Percentiles rank a stretch among this genome's conserved stretches.
phyloP scores from a whole-genome alignment of 2,113 vertebrate species.

The Pterophyllum scalare region DNA sequence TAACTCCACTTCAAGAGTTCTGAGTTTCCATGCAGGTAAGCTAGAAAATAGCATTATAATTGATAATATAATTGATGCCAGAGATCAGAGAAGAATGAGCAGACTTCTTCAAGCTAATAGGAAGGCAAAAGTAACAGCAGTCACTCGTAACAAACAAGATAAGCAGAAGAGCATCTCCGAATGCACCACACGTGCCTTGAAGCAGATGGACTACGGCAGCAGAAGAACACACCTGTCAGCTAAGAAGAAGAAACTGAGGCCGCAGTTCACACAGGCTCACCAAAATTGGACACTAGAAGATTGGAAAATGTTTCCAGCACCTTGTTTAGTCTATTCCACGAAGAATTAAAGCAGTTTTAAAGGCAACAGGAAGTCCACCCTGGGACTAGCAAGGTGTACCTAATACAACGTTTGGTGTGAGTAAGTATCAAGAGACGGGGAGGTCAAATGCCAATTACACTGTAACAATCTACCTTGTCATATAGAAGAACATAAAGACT shows the following conservation, averaged over 20 bases:
- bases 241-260: too few relatives aligned
- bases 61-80: too few relatives aligned
- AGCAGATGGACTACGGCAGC: background rate
- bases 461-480: too few relatives aligned
- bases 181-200: background rate
- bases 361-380: background rate
- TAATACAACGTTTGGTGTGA: too few relatives aligned
- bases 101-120: too few relatives aligned
- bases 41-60: background rate
- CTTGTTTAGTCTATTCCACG: background rate
- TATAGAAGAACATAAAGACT: too few relatives aligned
- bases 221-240: background rate
- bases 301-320: background rate
- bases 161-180: background rate
- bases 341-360: background rate
- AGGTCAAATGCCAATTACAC: too few relatives aligned
- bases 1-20: background rate
- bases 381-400: background rate
- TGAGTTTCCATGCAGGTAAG: background rate
- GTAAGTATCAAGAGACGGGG: too few relatives aligned
- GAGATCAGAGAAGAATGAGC: too few relatives aligned
- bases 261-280: too few relatives aligned
- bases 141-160: background rate
- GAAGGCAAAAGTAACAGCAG: too few relatives aligned
- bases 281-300: too few relatives aligned